Evolutionary conservation across 2,113 vertebrate species (phyloP).

Genomic region (Ceyx melanurus): DNA sequence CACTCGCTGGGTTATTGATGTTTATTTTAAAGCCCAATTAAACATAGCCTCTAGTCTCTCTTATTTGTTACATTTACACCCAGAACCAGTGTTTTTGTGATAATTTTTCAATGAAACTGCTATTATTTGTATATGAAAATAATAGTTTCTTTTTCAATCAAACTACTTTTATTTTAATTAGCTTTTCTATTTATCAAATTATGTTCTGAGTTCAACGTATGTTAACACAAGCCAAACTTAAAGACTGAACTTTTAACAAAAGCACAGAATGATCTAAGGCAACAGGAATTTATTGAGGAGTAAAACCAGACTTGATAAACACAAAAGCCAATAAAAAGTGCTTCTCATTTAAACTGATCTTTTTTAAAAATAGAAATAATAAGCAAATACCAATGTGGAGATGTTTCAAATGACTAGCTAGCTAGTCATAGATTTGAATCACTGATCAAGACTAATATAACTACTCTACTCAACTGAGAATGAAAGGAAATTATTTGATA

Average conservation of each 20-base stretch:
- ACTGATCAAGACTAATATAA: neutral
- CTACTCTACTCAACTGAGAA: neutral
- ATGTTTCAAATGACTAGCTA: neutral
- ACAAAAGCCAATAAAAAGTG: neutral
- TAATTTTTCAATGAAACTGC: neutral
- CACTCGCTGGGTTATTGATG: constrained; percentile 80
- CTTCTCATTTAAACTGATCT: neutral
- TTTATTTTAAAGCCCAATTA: constrained; percentile 83
- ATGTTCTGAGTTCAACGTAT: neutral
- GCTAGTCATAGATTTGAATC: neutral
- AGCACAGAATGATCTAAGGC: neutral
- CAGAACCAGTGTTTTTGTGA: neutral
- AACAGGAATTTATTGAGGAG: neutral
- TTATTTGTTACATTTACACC: constrained; percentile 53
- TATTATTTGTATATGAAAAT: neutral
- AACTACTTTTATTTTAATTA: too few relatives aligned
- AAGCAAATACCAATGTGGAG: neutral
- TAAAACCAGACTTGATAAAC: neutral
- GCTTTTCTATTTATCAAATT: neutral
- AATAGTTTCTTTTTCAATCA: too few relatives aligned
- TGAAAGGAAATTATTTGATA: neutral
- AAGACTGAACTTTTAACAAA: neutral
- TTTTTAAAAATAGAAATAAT: neutral
- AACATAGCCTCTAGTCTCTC: constrained; percentile 56
- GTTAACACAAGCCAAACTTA: neutral